Conservation (phyloP, 1,140 invertebrate genomes). For the Fopius arisanus region DNA sequence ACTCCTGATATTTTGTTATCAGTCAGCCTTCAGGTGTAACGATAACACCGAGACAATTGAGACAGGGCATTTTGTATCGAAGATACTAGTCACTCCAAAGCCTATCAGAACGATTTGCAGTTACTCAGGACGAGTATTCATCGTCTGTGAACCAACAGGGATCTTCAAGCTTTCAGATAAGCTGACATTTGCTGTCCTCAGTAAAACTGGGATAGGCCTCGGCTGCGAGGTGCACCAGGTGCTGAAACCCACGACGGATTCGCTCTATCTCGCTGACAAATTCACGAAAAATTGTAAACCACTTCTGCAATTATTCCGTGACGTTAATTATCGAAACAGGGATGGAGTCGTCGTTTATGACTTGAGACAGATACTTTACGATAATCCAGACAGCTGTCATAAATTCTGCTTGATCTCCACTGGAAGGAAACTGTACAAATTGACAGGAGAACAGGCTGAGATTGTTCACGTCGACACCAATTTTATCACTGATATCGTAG, state of each 20-base stretch:
- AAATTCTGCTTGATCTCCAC: conserved; percentile 44
- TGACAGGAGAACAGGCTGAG: conserved; percentile 24
- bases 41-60: background rate
- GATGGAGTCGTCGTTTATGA: conserved; percentile 15
- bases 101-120: conserved; percentile 45
- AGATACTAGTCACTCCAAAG: conserved; percentile 40
- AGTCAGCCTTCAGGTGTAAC: background rate
- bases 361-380: conserved; percentile 32
- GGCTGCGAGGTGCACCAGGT: conserved; percentile 41
- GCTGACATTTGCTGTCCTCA: conserved; percentile 40
- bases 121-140: conserved; percentile 45
- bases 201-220: conserved; percentile 45
- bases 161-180: conserved; percentile 49
- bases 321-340: background rate
- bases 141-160: conserved; percentile 48
- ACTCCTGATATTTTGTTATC: conserved; percentile 43
- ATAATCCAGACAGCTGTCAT: background rate
- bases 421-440: conserved; percentile 38
- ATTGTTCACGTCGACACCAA: conserved; percentile 41
- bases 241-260: background rate
- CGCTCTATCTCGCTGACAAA: conserved; percentile 48
- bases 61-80: background rate
- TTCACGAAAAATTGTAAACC: conserved; percentile 31
- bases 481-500: conserved; percentile 39
- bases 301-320: conserved; percentile 22